Evolutionary conservation across 2,797 vertebrate genomes (phyloP).

Genomic region (Artibeus lituratus): DNA sequence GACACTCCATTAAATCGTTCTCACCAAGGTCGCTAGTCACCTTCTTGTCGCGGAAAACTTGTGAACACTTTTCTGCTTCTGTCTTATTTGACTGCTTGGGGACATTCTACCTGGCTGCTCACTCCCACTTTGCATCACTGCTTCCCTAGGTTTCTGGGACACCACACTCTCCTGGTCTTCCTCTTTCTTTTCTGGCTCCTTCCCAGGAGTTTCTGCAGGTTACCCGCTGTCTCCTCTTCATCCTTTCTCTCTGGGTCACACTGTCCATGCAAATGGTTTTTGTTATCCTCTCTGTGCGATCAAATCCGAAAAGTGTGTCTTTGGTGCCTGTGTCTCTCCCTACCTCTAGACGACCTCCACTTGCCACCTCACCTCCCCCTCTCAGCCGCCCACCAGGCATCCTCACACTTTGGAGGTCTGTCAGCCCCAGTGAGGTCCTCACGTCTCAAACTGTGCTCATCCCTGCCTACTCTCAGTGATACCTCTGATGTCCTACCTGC

Average conservation of each 20-base stretch:
- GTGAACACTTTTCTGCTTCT: not conserved
- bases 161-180: not conserved
- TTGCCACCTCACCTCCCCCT: not conserved
- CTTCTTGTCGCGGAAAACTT: not conserved
- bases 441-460: not conserved
- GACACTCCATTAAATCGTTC: not conserved
- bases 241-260: not conserved
- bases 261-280: not conserved
- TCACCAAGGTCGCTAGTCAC: not conserved
- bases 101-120: not conserved
- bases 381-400: rapidly evolving
- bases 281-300: not conserved
- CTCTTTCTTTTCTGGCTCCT: not conserved
- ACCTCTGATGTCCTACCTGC: not conserved
- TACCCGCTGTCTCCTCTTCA: not conserved
- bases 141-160: not conserved
- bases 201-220: not conserved
- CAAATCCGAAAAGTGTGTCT: not conserved
- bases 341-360: not conserved
- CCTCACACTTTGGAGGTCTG: not conserved
- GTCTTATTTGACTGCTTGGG: not conserved
- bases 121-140: not conserved
- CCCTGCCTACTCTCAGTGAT: not conserved
- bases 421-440: not conserved
- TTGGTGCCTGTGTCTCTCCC: not conserved